phyloP scores from a whole-genome alignment of 2,113 vertebrate species.

The Taxidea taxus region DNA sequence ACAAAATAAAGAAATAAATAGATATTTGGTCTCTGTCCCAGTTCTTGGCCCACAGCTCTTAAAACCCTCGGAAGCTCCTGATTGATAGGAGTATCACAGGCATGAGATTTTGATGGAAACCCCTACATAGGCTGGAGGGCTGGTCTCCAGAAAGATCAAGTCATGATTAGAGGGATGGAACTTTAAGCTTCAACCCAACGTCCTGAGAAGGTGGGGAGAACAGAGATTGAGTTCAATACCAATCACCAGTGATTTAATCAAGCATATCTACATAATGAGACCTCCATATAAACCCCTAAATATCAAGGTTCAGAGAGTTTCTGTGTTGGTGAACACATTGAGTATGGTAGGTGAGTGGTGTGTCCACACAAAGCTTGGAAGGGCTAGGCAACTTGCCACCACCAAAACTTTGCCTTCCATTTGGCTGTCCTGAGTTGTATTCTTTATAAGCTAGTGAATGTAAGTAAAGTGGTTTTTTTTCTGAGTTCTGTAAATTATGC shows the following conservation, averaged over 20 bases:
- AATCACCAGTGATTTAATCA: neutral
- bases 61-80: neutral
- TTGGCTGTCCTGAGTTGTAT: neutral
- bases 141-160: neutral
- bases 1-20: neutral
- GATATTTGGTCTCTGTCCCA: neutral
- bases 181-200: rapidly evolving
- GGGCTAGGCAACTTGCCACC: neutral
- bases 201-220: neutral
- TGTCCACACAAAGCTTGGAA: neutral
- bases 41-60: neutral
- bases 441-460: neutral
- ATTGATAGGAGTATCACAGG: rapidly evolving
- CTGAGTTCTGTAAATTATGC: neutral
- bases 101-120: neutral
- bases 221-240: neutral
- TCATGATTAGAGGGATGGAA: neutral
- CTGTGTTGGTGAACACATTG: neutral
- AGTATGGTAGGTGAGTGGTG: neutral
- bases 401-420: rapidly evolving
- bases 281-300: neutral
- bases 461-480: neutral
- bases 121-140: rapidly evolving
- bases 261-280: neutral
- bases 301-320: neutral